Evolutionary conservation across 2,888 invertebrate species (phyloP), one percentile per base, ranked within the genome.

Genomic region (Phyllotreta striolata): DNA sequence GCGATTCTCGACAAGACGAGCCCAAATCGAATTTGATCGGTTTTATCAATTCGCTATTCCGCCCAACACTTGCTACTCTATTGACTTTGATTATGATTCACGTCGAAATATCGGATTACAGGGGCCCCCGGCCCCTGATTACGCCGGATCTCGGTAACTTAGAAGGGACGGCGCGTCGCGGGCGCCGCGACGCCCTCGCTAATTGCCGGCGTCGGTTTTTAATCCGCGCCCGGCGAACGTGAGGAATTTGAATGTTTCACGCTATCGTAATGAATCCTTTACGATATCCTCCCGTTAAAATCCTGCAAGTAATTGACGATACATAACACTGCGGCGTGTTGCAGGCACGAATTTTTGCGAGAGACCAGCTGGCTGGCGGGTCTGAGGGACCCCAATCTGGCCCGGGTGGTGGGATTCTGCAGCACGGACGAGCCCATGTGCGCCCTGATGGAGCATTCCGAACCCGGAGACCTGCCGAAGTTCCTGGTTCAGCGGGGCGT

Each of bases 391-490:
- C 87, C 91, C 39, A 94, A 95, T 82, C 86, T 95, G 67, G 92
- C 92, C 46, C 85, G 92, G 66, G 89, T 94, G 69, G 86, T 95
- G 59, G 94, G 93, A 13, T 85, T 93, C 72, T 93, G 93, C 78
- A 89, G 90, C 47, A 83, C 84, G 68, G 91, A 92, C 72, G 93
- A 94, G 76, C 94, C 95, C 5, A 89, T 92, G 76, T 92, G 92
- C 80, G 92, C 94, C 72, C 88, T 95, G n/a, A 89, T 94, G 74
- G 95, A 95, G 81, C 93, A 94, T 80, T 91, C 93, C 78, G 91
- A 93, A 78, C 89, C 91, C 69, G 93, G 93, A 34, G 94, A 94
- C 78, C 86, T 96, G 66, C 90, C 93, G 70, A 88, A 85, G 80
- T 93, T 88, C 82, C 71, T 82, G 34, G 75, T 78, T 44, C 77